Evolutionary conservation across 2,113 vertebrate genomes (phyloP).

Genomic region (Australoheros scitulus): DNA sequence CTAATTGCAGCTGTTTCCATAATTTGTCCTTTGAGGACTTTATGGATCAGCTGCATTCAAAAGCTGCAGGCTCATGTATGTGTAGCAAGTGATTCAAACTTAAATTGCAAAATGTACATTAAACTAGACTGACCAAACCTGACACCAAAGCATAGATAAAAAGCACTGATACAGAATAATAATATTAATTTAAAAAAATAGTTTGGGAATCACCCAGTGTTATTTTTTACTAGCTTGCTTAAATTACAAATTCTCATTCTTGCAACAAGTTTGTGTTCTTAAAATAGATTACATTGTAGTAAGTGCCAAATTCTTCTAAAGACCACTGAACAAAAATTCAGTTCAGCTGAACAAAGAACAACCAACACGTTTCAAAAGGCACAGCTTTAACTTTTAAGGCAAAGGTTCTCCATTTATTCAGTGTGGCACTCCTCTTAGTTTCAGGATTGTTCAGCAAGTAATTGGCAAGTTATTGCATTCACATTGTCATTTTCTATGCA

Average conservation of each 20-base stretch:
- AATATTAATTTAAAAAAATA: not conserved
- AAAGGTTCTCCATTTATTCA: not conserved
- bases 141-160: not conserved
- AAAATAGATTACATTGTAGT: not conserved
- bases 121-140: not conserved
- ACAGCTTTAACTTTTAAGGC: not conserved
- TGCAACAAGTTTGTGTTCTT: not conserved
- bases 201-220: not conserved
- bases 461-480: too few relatives aligned
- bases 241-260: not conserved
- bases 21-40: slow-evolving; percentile 66
- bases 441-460: too few relatives aligned
- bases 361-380: not conserved
- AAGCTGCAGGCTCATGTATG: slow-evolving; percentile 28
- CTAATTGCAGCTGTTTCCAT: slow-evolving; percentile 82
- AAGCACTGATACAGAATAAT: not conserved
- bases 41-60: slow-evolving; percentile 54
- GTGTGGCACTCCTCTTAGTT: too few relatives aligned
- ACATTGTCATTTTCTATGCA: too few relatives aligned
- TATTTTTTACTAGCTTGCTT: not conserved
- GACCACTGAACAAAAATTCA: not conserved
- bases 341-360: not conserved
- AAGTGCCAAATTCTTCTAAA: not conserved
- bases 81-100: not conserved
- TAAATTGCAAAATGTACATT: not conserved